These are phyloP conservation scores for Lomographa bimaculata DNA, from an alignment of 2,888 invertebrate species.

Conservation along the genomic window DNA sequence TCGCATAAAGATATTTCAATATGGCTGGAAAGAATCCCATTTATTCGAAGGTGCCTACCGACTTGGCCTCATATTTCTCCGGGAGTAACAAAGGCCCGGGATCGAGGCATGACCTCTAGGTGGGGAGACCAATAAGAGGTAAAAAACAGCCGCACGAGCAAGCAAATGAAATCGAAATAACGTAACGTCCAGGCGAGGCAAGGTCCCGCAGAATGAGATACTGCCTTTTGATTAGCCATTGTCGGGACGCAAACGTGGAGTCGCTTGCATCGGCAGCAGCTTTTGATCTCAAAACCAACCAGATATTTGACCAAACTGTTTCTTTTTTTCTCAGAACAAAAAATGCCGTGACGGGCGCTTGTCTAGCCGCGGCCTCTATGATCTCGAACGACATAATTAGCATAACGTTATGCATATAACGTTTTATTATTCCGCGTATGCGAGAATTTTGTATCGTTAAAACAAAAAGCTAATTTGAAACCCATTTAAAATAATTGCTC, in stretches of 20 bases:
- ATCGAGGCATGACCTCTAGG: slow-evolving; percentile 71
- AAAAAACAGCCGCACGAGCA: slow-evolving; percentile 74
- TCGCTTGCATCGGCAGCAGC: slow-evolving; percentile 39
- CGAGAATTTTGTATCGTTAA: slow-evolving; percentile 11
- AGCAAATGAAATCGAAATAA: slow-evolving; percentile 83
- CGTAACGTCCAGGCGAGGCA: slow-evolving; percentile 60
- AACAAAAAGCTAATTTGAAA: slow-evolving; percentile 7
- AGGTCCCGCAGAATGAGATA: slow-evolving; percentile 76
- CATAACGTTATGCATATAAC: slow-evolving; percentile 40
- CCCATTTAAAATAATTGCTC: slow-evolving; percentile 18
- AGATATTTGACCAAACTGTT: slow-evolving; percentile 36
- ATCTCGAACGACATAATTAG: slow-evolving; percentile 39
- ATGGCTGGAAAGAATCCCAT: slow-evolving; percentile 74
- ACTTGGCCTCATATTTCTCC: slow-evolving; percentile 74
- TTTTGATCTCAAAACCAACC: slow-evolving; percentile 32
- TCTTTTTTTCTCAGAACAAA: slow-evolving; percentile 34
- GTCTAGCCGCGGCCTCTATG: slow-evolving; percentile 34
- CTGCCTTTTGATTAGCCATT: slow-evolving; percentile 80
- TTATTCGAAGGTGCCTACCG: slow-evolving; percentile 61
- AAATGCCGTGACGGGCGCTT: slow-evolving; percentile 30
- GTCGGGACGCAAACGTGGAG: slow-evolving; percentile 61
- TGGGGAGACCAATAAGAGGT: slow-evolving; percentile 54
- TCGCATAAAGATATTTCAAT: slow-evolving; percentile 76
- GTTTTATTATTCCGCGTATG: slow-evolving; percentile 25
- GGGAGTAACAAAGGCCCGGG: slow-evolving; percentile 71